Evolutionary conservation across 2,797 vertebrate genomes (phyloP).

Genomic region (Hephaestus fuliginosus): DNA sequence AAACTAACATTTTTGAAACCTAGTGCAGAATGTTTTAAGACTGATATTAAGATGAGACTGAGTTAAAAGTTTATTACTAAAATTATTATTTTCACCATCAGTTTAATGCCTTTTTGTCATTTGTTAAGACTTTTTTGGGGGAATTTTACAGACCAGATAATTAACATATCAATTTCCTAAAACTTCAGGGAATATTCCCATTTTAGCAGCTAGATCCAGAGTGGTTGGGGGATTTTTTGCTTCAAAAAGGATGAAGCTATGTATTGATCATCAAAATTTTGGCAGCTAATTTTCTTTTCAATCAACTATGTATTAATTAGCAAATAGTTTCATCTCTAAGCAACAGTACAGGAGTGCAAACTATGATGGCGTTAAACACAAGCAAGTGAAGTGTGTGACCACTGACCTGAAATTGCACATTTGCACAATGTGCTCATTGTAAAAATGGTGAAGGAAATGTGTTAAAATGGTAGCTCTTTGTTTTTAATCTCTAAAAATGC

Average conservation of each 20-base stretch:
- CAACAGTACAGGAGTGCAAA: neutral
- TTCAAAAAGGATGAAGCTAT: neutral
- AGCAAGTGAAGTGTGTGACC: neutral
- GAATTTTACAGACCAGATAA: too few relatives aligned
- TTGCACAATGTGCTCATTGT: neutral
- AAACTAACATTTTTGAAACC: too few relatives aligned
- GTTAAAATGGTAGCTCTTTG: neutral
- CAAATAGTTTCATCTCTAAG: neutral
- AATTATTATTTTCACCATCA: neutral
- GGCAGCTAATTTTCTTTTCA: neutral
- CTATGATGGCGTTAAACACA: neutral
- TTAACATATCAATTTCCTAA: too few relatives aligned
- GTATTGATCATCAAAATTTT: neutral
- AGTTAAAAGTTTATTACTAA: neutral
- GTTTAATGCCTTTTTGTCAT: neutral
- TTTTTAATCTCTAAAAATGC: slow-evolving; percentile 36
- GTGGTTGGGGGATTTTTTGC: neutral
- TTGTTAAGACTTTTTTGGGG: too few relatives aligned
- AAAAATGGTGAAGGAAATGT: neutral
- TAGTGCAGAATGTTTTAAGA: neutral
- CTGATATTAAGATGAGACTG: neutral
- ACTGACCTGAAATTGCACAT: too few relatives aligned
- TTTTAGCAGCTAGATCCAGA: neutral
- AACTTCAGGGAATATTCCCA: neutral
- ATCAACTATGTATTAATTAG: neutral